Percentiles rank a stretch among this genome's conserved stretches.
phyloP scores from a whole-genome alignment of 2,113 vertebrate genomes.

The Cephalopterus ornatus region DNA sequence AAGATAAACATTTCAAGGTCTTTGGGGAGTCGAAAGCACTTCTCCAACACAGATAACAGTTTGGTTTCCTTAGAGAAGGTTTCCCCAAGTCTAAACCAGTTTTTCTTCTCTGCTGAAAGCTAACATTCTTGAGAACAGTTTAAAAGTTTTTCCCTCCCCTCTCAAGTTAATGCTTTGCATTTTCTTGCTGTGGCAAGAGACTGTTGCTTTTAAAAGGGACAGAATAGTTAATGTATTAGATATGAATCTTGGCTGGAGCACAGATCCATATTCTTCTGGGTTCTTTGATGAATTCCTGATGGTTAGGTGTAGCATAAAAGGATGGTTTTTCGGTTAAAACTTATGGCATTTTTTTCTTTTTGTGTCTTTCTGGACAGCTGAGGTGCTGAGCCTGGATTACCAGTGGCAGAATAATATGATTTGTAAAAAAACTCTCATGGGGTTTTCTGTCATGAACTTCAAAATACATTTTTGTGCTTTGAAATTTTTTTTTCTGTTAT shows the following conservation, averaged over 20 bases:
- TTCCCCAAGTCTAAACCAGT: not conserved
- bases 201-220: not conserved
- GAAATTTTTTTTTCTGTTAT: not conserved
- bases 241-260: not conserved
- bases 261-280: not conserved
- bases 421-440: not conserved
- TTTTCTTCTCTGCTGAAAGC: not conserved
- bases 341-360: not conserved
- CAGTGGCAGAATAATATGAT: not conserved
- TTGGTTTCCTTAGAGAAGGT: not conserved
- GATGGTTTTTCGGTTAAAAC: not conserved
- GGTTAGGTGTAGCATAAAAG: not conserved
- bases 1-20: not conserved
- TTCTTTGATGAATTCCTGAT: not conserved
- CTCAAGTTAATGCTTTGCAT: not conserved
- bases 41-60: not conserved
- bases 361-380: not conserved
- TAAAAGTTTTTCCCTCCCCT: not conserved
- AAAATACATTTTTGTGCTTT: not conserved
- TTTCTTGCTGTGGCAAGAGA: not conserved
- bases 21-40: not conserved
- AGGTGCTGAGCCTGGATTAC: not conserved
- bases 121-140: not conserved
- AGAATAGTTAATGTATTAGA: not conserved
- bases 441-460: not conserved